Evolutionary conservation across 2,888 invertebrate species (phyloP).

Genomic region (Leptinotarsa haldemani): DNA sequence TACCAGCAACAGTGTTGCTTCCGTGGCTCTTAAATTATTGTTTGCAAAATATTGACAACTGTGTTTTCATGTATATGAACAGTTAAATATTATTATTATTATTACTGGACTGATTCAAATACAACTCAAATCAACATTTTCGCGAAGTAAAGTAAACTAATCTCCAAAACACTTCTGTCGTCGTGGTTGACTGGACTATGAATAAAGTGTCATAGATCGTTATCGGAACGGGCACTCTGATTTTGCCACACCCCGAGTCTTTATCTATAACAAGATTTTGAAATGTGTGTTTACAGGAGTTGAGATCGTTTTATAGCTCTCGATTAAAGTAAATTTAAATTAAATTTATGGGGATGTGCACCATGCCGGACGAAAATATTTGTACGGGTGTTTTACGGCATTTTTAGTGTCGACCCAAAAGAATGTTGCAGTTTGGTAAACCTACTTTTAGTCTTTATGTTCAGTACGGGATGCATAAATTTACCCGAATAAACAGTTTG

Average conservation of each 20-base stretch:
- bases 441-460: constrained; percentile 6
- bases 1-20: too few species aligned
- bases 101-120: too few species aligned
- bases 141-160: too few species aligned
- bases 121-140: too few species aligned
- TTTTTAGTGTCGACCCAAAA: constrained; percentile 13
- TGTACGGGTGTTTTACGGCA: constrained; percentile 23
- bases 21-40: too few species aligned
- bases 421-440: constrained; percentile 6
- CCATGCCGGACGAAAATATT: constrained; percentile 22
- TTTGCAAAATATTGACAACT: too few species aligned
- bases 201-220: not conserved
- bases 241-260: constrained; percentile 30
- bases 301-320: constrained; percentile 15
- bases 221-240: constrained; percentile 8
- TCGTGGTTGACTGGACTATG: constrained; percentile 2
- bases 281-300: constrained; percentile 32
- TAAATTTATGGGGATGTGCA: constrained; percentile 23
- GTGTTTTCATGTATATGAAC: too few species aligned
- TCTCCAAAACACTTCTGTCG: not conserved
- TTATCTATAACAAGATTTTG: constrained; percentile 35
- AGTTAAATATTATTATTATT: too few species aligned
- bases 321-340: constrained; percentile 25
- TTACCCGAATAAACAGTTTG: not conserved
- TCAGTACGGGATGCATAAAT: not conserved